A percentile compares a stretch with the other conserved stretches of the same genome.
phyloP scores from a whole-genome alignment of 2,113 vertebrate species.

The Turnix velox region DNA sequence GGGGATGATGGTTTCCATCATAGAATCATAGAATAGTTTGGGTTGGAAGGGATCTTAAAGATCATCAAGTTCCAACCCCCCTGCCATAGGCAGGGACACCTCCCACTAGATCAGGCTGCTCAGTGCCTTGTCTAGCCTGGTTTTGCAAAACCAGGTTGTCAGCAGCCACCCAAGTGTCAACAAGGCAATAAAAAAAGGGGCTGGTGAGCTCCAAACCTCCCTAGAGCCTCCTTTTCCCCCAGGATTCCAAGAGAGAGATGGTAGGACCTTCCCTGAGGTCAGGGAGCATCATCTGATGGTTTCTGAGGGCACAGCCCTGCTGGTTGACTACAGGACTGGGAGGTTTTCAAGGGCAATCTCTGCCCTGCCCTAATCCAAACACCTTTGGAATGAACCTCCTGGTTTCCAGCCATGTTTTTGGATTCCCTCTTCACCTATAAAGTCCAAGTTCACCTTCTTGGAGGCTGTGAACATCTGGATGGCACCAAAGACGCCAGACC shows the following conservation, averaged over 20 bases:
- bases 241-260: too few relatives aligned
- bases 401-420: not conserved
- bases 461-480: not conserved
- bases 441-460: not conserved
- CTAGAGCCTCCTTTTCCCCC: not conserved
- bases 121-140: too few relatives aligned
- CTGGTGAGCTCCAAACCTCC: not conserved
- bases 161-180: not conserved
- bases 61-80: too few relatives aligned
- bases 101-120: too few relatives aligned
- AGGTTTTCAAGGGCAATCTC: not conserved
- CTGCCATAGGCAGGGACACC: too few relatives aligned
- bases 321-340: fast-evolving
- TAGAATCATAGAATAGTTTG: too few relatives aligned
- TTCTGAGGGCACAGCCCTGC: not conserved
- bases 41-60: too few relatives aligned
- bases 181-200: not conserved
- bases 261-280: not conserved
- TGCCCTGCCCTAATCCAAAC: not conserved
- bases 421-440: not conserved
- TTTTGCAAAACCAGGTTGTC: not conserved
- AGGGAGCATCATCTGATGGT: fast-evolving
- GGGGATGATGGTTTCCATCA: not conserved
- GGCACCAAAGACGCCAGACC: not conserved
- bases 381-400: not conserved